These are phyloP conservation scores for Philypnodon macrostomus DNA, from an alignment of 2,797 vertebrate genomes.

Conservation along the genomic window DNA sequence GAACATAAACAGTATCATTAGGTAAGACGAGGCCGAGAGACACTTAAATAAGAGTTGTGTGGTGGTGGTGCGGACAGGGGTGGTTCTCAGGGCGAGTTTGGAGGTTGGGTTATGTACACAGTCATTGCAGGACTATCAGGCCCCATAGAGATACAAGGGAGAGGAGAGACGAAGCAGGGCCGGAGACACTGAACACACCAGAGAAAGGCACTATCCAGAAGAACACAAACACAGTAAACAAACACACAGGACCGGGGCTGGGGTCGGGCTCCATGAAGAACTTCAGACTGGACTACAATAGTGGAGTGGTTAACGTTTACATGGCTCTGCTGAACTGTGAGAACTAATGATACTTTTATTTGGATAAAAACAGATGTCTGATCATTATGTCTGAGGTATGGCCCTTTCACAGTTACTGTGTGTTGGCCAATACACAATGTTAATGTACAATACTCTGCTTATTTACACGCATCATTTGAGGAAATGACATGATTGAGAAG, in stretches of 20 bases:
- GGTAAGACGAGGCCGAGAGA: slow-evolving; percentile 74
- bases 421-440: no score
- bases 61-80: slow-evolving; percentile 65
- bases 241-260: slow-evolving; percentile 34
- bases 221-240: slow-evolving; percentile 75
- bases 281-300: slow-evolving; percentile 3
- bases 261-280: neutral
- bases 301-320: no score
- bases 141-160: slow-evolving; percentile 55
- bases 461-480: no score
- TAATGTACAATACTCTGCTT: no score
- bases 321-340: no score
- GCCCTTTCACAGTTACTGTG: no score
- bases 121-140: no score
- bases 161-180: slow-evolving; percentile 57
- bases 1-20: slow-evolving; percentile 68
- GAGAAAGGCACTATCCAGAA: slow-evolving; percentile 94
- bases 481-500: no score
- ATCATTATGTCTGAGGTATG: no score
- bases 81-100: slow-evolving; percentile 38
- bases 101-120: slow-evolving; percentile 54
- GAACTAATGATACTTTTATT: no score
- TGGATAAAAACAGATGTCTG: no score
- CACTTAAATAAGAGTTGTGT: slow-evolving; percentile 79
- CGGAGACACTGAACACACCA: slow-evolving; percentile 76